These are phyloP conservation scores for Gorsachius magnificus DNA, from an alignment of 2,797 vertebrate species.

Conservation along the genomic window DNA sequence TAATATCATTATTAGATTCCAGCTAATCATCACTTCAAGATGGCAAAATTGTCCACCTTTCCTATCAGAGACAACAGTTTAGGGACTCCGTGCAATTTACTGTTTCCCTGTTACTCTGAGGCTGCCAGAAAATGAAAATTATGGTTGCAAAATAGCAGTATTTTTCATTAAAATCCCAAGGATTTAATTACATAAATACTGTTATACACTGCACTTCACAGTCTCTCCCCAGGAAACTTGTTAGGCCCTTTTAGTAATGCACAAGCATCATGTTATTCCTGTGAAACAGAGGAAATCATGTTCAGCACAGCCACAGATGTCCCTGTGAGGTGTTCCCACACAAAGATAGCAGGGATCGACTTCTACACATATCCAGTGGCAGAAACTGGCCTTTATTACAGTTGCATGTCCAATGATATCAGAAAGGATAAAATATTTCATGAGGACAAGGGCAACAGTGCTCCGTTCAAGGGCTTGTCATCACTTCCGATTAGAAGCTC, in stretches of 20 bases:
- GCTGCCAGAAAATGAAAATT: not conserved
- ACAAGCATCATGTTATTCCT: not conserved
- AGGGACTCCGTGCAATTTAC: not conserved
- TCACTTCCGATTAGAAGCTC: not conserved
- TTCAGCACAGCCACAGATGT: not conserved
- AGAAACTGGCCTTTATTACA: not conserved
- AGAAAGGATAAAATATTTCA: conserved; percentile 18
- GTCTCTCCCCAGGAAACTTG: not conserved
- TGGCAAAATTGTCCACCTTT: not conserved
- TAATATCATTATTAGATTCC: not conserved
- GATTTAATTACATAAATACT: conserved; percentile 1
- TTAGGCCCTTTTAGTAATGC: conserved; percentile 7
- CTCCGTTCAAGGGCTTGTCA: not conserved
- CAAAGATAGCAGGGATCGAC: not conserved
- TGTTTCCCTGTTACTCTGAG: not conserved
- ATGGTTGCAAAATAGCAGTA: not conserved
- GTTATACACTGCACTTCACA: not conserved
- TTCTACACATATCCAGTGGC: not conserved
- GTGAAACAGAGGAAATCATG: not conserved
- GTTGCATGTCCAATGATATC: not conserved
- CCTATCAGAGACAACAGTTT: not conserved
- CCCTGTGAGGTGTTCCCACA: not conserved
- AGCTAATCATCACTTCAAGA: not conserved
- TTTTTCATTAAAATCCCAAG: conserved; percentile 28
- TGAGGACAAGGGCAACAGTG: not conserved